Conservation (phyloP, 2,797 vertebrate species). For the Coregonus suidteri region DNA sequence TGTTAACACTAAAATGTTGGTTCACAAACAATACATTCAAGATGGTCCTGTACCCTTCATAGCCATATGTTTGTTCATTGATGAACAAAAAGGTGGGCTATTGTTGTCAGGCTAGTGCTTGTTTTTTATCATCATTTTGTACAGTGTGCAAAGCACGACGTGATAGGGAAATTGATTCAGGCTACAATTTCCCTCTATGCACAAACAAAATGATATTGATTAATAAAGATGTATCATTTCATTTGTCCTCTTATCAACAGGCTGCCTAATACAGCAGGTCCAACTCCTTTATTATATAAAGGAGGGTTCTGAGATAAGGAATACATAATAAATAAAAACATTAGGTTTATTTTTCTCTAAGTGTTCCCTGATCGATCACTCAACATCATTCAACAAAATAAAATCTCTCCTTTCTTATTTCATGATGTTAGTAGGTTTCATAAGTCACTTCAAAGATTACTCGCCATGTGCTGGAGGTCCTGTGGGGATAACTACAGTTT, state of each 20-base stretch:
- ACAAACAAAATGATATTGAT: slow-evolving; percentile 19
- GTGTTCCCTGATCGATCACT: neutral
- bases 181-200: slow-evolving; percentile 9
- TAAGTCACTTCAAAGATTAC: neutral
- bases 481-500: too few relatives aligned
- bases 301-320: too few relatives aligned
- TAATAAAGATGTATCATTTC: slow-evolving; percentile 24
- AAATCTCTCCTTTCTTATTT: too few relatives aligned
- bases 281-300: neutral
- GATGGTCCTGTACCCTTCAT: neutral
- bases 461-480: neutral
- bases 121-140: neutral
- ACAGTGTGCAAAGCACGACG: slow-evolving; percentile 6
- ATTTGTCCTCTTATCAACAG: neutral
- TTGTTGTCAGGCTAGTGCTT: neutral
- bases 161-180: slow-evolving; percentile 25
- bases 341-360: neutral
- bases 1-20: neutral
- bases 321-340: neutral
- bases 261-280: neutral
- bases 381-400: neutral
- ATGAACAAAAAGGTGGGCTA: neutral
- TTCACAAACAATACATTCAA: neutral
- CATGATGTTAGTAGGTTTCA: neutral
- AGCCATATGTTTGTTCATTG: neutral